Conservation (phyloP, 2,797 vertebrate genomes). For the Simalia tracyae region DNA sequence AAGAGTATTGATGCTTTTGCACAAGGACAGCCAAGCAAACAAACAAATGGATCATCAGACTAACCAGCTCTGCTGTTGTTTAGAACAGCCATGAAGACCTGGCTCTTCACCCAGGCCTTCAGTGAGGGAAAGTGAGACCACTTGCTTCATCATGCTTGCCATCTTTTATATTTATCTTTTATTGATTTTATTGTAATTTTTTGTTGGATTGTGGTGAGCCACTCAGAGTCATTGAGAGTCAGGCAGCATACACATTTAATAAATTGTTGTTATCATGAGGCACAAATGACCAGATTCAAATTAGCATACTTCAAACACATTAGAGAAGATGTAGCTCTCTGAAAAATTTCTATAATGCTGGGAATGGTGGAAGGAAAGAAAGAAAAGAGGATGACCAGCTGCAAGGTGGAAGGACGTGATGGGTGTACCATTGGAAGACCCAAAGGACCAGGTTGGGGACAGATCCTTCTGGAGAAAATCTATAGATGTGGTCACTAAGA, state of each 20-base stretch:
- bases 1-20: background rate
- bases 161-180: background rate
- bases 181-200: background rate
- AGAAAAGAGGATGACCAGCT: background rate
- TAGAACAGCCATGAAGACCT: background rate
- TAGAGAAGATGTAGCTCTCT: background rate
- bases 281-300: background rate
- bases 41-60: background rate
- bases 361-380: background rate
- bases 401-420: background rate
- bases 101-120: background rate
- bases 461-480: background rate
- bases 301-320: background rate
- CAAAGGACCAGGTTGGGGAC: background rate
- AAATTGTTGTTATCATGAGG: background rate
- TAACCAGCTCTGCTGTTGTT: background rate
- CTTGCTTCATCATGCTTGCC: background rate
- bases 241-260: background rate
- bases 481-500: background rate
- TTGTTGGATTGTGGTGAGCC: background rate
- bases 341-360: background rate
- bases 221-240: background rate
- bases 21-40: background rate
- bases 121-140: background rate
- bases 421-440: background rate